Evolutionary conservation across 2,113 vertebrate genomes (phyloP).

Genomic region (Protomyctophum bolini): DNA sequence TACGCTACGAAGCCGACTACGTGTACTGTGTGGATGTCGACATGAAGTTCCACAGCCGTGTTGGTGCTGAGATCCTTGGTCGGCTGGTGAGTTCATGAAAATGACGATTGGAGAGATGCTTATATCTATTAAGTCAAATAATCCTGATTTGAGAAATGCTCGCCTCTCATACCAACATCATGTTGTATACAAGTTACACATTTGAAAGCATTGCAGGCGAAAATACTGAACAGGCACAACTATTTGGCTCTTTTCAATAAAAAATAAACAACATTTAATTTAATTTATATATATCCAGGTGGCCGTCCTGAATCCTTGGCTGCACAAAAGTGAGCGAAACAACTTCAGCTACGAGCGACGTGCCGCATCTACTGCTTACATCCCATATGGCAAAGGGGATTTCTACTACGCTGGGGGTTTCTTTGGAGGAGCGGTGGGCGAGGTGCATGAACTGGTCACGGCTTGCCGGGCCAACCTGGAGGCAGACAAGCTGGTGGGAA

Average conservation of each 20-base stretch:
- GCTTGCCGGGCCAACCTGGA: slow-evolving; percentile 71
- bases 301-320: slow-evolving; percentile 73
- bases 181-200: too few species aligned
- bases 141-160: too few species aligned
- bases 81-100: slow-evolving; percentile 29
- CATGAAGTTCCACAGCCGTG: slow-evolving; percentile 62
- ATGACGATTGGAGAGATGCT: neutral
- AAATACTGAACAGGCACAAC: too few species aligned
- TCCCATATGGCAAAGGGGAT: slow-evolving; percentile 36
- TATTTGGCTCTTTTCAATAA: too few species aligned
- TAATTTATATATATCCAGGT: slow-evolving; percentile 16
- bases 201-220: too few species aligned
- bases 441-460: slow-evolving; percentile 26
- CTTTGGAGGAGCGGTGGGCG: slow-evolving; percentile 27
- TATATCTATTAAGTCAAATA: neutral
- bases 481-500: slow-evolving; percentile 69
- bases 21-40: slow-evolving; percentile 77
- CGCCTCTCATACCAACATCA: too few species aligned
- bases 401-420: slow-evolving; percentile 49
- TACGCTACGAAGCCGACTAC: slow-evolving; percentile 62
- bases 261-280: neutral
- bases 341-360: slow-evolving; percentile 71
- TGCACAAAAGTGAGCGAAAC: slow-evolving; percentile 40
- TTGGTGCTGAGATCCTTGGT: slow-evolving; percentile 77
- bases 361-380: slow-evolving; percentile 59